Percentiles rank a stretch among this genome's conserved stretches.
These are phyloP conservation scores for Exephanes ischioxanthus DNA, from an alignment of 2,888 invertebrate genomes.

Conservation along the genomic window DNA sequence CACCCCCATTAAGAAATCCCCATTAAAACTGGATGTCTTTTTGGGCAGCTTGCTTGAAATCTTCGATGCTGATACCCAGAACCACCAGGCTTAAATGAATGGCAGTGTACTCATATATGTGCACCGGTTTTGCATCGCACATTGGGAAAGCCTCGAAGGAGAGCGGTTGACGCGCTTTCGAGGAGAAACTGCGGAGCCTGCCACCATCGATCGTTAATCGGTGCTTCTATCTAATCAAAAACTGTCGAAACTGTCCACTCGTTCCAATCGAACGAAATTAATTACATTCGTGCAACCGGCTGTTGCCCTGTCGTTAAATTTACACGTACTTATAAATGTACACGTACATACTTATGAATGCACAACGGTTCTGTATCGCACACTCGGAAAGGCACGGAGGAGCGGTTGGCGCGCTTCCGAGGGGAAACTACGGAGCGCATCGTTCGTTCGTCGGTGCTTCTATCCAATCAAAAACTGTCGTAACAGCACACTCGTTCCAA, in stretches of 20 bases:
- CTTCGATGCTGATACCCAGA: too few relatives aligned
- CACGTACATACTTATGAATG: slow-evolving; percentile 19
- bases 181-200: too few relatives aligned
- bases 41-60: too few relatives aligned
- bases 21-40: too few relatives aligned
- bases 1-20: too few relatives aligned
- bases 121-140: neutral
- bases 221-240: too few relatives aligned
- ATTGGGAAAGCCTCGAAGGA: slow-evolving; percentile 4
- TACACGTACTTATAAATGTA: neutral
- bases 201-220: too few relatives aligned
- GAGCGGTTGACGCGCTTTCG: neutral
- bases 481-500: neutral
- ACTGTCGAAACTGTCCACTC: neutral
- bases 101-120: slow-evolving; percentile 11
- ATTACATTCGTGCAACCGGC: neutral
- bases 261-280: neutral
- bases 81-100: too few relatives aligned
- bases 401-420: neutral
- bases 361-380: neutral
- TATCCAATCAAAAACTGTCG: neutral
- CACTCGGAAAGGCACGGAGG: slow-evolving; percentile 2
- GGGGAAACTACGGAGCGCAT: neutral
- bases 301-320: slow-evolving; percentile 19
- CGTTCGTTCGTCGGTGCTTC: neutral